Evolutionary conservation across 2,113 vertebrate genomes (phyloP), one percentile per base, ranked within the genome.

Genomic region (Gymnarchus niloticus): DNA sequence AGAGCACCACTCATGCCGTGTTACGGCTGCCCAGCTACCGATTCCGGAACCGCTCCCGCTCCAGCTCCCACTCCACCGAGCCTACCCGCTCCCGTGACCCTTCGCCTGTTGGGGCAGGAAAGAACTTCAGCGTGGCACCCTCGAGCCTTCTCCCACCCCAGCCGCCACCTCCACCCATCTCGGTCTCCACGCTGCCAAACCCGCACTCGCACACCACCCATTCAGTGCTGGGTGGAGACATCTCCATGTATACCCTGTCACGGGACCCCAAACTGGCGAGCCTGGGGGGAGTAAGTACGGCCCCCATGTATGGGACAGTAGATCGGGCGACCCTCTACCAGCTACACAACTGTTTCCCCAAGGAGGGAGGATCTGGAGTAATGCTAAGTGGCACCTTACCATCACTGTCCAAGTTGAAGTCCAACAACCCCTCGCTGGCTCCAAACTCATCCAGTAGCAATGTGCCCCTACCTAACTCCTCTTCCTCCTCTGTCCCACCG

Each of bases 11-110:
- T 1, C 95, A 97, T 57, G 96, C 96, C 90, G 96, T 97, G 94
- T 94, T 97, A 81, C 96, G 96, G 86, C 92, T 97, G 87, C 97
- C 97, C 89, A 96, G 96, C 94, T 97, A 97, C 93, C 97, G 96
- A 88, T 97, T 97, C 93, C 96, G 96, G 85, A 96, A 95, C 90
- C 94, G 96, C 86, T 95, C 94, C 19, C 96, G 96, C 88, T 97
- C 96, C 87, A 96, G 95, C 81, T 97, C 97, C 61, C 96, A 95
- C 86, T 96, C 97, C 90, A 97, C 95, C 1, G 96, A 97, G 92
- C 96, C 96, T 28, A 96, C 96, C 21, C 96, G 95, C 87, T 95
- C 94, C 48, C 93, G 93, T 83, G 94, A 95, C 91, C 94, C 94
- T 61, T 95, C 95, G 19, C 95, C 94, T 0, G 93, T 93, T 2